Percentiles rank a stretch among this genome's conserved stretches.
phyloP scores from a whole-genome alignment of 2,888 invertebrate genomes.

The Xestia rhomboidea region DNA sequence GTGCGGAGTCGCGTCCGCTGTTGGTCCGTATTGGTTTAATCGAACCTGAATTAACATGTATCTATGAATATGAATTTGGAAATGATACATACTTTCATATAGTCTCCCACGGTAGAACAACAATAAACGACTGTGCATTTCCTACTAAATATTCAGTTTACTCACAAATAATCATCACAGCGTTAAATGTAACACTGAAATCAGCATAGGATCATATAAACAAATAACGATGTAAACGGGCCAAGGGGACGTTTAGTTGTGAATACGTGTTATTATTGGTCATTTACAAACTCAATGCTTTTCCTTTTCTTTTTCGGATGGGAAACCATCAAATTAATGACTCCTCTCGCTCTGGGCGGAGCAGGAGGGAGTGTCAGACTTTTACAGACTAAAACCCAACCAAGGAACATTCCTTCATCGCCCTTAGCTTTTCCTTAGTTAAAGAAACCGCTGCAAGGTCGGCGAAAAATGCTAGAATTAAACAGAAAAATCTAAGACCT shows the following conservation, averaged over 20 bases:
- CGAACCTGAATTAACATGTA: neutral
- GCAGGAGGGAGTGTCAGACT: no score
- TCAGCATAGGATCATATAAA: constrained; percentile 45
- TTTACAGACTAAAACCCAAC: no score
- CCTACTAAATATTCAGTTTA: constrained; percentile 22
- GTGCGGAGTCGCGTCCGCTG: neutral
- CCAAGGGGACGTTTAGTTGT: constrained; percentile 45
- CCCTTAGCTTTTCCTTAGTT: neutral
- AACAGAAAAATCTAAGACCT: neutral
- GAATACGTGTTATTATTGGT: constrained; percentile 12
- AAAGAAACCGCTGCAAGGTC: neutral
- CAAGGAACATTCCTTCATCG: no score
- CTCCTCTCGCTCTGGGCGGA: no score
- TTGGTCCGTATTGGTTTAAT: neutral
- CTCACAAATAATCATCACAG: constrained; percentile 20
- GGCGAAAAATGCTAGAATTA: neutral
- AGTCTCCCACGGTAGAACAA: neutral
- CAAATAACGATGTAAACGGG: constrained; percentile 32
- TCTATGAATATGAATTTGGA: neutral
- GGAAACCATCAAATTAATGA: no score
- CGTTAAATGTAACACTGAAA: constrained; percentile 31
- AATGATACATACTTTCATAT: neutral
- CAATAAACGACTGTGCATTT: neutral
- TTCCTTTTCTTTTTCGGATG: no score
- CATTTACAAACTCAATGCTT: no score